These are phyloP conservation scores for Tridacna gigas DNA, from an alignment of 2,888 invertebrate genomes.

Conservation along the genomic window DNA sequence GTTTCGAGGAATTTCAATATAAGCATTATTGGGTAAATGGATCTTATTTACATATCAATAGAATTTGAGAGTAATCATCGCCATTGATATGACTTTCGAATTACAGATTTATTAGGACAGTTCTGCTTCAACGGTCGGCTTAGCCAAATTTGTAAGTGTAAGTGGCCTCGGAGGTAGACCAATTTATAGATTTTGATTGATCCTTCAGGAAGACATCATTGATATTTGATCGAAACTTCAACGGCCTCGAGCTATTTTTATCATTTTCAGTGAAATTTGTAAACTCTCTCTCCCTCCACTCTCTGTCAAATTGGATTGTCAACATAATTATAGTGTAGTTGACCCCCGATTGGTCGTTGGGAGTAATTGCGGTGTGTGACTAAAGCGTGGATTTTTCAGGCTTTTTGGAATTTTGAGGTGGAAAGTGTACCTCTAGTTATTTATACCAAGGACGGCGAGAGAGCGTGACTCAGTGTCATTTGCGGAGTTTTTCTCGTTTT, in stretches of 20 bases:
- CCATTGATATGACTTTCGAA: constrained; percentile 9
- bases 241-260: constrained; percentile 11
- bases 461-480: constrained; percentile 13
- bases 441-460: not conserved
- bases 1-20: no score
- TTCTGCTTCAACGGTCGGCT: not conserved
- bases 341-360: constrained; percentile 8
- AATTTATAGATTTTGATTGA: constrained; percentile 26
- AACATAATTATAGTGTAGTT: constrained; percentile 3
- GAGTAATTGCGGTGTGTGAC: constrained; percentile 7
- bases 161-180: constrained; percentile 8
- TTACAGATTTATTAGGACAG: constrained; percentile 23
- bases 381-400: constrained; percentile 9
- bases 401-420: not conserved
- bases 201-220: constrained; percentile 21
- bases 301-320: constrained; percentile 10
- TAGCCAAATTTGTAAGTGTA: constrained; percentile 14
- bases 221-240: constrained; percentile 23
- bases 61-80: constrained; percentile 16
- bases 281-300: not conserved
- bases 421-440: not conserved
- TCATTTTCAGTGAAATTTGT: constrained; percentile 22
- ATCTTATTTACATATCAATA: constrained; percentile 13
- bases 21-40: not conserved
- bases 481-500: not conserved